Evolutionary conservation across 2,888 invertebrate genomes (phyloP).

Genomic region (Polietes domitor): DNA sequence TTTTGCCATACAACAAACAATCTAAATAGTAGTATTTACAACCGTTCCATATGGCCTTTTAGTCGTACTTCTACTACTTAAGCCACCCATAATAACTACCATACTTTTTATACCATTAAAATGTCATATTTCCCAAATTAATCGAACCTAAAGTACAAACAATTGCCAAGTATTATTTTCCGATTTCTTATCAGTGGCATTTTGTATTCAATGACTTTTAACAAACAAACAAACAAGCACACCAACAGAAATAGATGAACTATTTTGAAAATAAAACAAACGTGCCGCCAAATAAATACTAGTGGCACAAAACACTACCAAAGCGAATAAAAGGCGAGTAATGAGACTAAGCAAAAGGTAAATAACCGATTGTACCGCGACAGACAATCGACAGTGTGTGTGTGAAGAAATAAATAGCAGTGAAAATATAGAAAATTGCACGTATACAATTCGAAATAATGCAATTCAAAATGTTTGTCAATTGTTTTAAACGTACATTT

Average conservation of each 20-base stretch:
- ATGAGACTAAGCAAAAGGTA: slow-evolving; percentile 13
- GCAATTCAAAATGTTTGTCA: no score
- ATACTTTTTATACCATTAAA: neutral
- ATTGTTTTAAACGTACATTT: no score
- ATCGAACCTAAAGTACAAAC: neutral
- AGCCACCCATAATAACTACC: no score
- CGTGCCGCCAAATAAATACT: slow-evolving; percentile 12
- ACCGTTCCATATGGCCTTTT: no score
- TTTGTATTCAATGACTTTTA: slow-evolving; percentile 9
- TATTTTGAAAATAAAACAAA: slow-evolving; percentile 19
- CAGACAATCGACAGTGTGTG: no score
- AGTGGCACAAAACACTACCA: neutral
- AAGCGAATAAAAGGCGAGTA: neutral
- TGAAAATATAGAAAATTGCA: neutral
- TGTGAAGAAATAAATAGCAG: neutral
- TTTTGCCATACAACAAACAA: no score
- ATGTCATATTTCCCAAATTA: neutral
- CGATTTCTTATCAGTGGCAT: neutral
- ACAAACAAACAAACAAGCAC: neutral
- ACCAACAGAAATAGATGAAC: slow-evolving; percentile 19
- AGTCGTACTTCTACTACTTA: no score
- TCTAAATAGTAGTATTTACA: no score
- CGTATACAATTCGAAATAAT: no score
- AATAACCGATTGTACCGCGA: slow-evolving; percentile 12
- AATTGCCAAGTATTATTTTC: neutral